Evolutionary conservation across 1,140 invertebrate species (phyloP), one percentile per base, ranked within the genome.

Genomic region (Monochamus saltuarius): DNA sequence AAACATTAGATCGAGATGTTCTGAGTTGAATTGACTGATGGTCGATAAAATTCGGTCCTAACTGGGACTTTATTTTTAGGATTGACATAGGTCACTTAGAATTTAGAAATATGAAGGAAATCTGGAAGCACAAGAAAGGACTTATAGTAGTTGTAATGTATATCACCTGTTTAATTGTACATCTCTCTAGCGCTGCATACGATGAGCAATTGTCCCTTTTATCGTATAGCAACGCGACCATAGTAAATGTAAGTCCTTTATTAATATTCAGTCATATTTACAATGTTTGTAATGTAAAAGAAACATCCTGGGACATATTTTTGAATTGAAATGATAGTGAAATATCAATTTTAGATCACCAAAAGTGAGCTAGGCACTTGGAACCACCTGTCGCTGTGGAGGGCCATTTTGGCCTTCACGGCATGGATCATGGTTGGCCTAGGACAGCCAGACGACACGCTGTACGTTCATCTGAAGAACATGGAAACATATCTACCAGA

Each of bases 351-450:
- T 61, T 45, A 75, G 75, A 68, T 76, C 35, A 73, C 67, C 1
- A 55, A 47, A 36, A 52, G 40, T 10, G 73, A 77, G 53, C 47
- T 75, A 16, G 63, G 60, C 16, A 63, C 65, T 11, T 77, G 75
- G 75, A 75, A 71, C 47, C 69, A 74, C 47, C 49, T 77, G 54
- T 77, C 75, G 7, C 54, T 75, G 9, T 74, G 72, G 68, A 64
- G 74, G 42, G 64, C 72, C 2, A 59, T 74, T 22, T 58, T 75
- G 17, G 75, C 73, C 10, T 71, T 76, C 45, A 56, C 69, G 8
- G 72, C 71, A 37, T 77, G 74, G 75, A 67, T 77, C 7, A 59
- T 77, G 38, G 61, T 76, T 9, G 72, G 71, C 0, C 61, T 75
- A 16, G 61, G 62, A 16, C 65, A 68, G 11, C 50, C 64, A 29